Evolutionary conservation across 2,888 invertebrate species (phyloP).

Genomic region (Neocrepidodera transversa): DNA sequence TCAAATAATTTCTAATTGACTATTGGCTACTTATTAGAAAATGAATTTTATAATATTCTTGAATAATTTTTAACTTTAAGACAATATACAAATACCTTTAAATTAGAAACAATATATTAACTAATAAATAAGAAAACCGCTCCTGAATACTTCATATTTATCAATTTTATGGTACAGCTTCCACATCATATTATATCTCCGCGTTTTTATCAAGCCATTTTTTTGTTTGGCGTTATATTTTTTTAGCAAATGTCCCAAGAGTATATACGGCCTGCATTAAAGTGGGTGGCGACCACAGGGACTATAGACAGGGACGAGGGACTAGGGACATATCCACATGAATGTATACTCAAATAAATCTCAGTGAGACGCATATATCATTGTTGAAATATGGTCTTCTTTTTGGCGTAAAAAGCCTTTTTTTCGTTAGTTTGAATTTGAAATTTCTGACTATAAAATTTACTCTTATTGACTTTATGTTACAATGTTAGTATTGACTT

Average conservation of each 20-base stretch:
- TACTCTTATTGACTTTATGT: conserved; percentile 1
- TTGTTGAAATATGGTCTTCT: conserved; percentile 27
- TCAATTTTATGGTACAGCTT: conserved; percentile 26
- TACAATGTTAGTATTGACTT: too few species aligned
- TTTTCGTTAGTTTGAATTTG: conserved; percentile 26
- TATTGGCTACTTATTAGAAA: too few species aligned
- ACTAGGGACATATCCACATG: conserved; percentile 23
- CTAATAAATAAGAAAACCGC: conserved; percentile 9
- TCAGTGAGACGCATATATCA: conserved; percentile 29
- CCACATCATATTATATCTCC: not conserved
- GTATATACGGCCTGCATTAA: conserved; percentile 22
- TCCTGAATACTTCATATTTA: conserved; percentile 17
- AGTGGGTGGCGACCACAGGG: conserved; percentile 25
- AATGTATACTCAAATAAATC: conserved; percentile 28
- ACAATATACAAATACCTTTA: not conserved
- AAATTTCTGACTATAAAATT: conserved; percentile 16
- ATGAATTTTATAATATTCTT: too few species aligned
- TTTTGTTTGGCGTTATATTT: conserved; percentile 24
- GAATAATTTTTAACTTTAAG: too few species aligned
- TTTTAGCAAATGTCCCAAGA: conserved; percentile 20
- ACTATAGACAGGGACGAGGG: conserved; percentile 13
- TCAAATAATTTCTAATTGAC: too few species aligned
- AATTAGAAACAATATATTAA: not conserved
- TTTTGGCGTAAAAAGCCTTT: conserved; percentile 21
- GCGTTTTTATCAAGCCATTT: conserved; percentile 22